Percentiles rank a stretch among this genome's conserved stretches.
Conservation (phyloP, 2,113 vertebrate species). For the Mustela nigripes region DNA sequence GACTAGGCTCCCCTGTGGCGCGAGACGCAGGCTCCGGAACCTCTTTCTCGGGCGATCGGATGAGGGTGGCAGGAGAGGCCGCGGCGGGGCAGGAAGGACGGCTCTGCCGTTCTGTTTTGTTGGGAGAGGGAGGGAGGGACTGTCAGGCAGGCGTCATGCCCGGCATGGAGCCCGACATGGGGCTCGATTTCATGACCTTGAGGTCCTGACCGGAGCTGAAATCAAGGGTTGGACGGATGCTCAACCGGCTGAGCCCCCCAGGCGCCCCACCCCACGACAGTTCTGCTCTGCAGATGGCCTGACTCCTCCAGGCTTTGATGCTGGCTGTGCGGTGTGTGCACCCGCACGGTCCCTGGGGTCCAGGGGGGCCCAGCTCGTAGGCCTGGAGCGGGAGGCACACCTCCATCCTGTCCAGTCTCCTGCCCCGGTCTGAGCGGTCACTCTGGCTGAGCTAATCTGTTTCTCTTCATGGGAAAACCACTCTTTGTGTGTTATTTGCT, state of each 20-base stretch:
- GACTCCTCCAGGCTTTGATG: no score
- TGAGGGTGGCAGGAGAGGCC: no score
- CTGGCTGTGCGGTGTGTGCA: background rate
- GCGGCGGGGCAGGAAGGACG: background rate
- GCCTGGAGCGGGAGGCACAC: background rate
- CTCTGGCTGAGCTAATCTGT: accelerated
- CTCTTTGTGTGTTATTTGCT: background rate
- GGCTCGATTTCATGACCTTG: background rate
- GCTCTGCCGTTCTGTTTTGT: background rate
- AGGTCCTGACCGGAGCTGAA: background rate
- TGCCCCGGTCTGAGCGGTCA: accelerated
- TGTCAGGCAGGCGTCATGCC: background rate
- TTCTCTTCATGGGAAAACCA: accelerated
- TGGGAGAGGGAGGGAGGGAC: background rate
- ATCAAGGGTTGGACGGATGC: no score
- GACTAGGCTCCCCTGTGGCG: background rate
- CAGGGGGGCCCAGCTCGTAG: background rate
- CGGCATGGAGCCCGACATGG: background rate
- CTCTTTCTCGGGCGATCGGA: background rate
- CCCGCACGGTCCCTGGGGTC: no score
- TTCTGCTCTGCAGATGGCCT: background rate
- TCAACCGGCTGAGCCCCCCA: background rate
- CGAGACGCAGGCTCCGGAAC: background rate
- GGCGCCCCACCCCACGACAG: background rate
- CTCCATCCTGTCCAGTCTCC: background rate